Percentiles rank a stretch among this genome's conserved stretches.
phyloP scores from a whole-genome alignment of 2,888 invertebrate genomes.

The Oxytorus armatus region DNA sequence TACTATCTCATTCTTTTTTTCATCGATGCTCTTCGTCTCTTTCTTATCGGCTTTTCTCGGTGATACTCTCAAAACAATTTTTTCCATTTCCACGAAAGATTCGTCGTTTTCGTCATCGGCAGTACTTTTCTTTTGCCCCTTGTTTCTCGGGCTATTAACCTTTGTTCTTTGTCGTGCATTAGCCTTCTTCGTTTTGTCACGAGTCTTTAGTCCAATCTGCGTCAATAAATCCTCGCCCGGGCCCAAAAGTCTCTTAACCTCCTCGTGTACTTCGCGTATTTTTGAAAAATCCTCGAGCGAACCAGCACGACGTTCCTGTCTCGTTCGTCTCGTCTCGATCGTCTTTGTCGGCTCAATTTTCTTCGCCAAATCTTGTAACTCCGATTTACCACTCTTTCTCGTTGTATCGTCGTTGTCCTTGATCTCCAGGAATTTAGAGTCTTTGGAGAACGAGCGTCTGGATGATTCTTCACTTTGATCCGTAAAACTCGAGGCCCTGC shows the following conservation, averaged over 20 bases:
- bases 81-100: slow-evolving; percentile 32
- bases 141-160: slow-evolving; percentile 38
- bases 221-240: slow-evolving; percentile 71
- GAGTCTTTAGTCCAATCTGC: slow-evolving; percentile 69
- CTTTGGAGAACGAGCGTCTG: slow-evolving; percentile 58
- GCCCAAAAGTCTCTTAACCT: slow-evolving; percentile 75
- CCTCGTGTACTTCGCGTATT: slow-evolving; percentile 70
- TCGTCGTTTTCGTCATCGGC: slow-evolving; percentile 14
- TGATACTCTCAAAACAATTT: slow-evolving; percentile 73
- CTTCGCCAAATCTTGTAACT: slow-evolving; percentile 33
- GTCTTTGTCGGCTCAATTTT: slow-evolving; percentile 48
- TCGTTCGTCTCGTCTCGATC: slow-evolving; percentile 61
- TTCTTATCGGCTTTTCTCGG: slow-evolving; percentile 74
- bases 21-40: slow-evolving; percentile 8
- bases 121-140: slow-evolving; percentile 30
- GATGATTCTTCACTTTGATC: slow-evolving; percentile 53
- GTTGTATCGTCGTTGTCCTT: slow-evolving; percentile 33
- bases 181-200: slow-evolving; percentile 49
- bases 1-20: slow-evolving; percentile 35
- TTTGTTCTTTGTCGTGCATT: slow-evolving; percentile 23
- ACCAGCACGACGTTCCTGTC: slow-evolving; percentile 65
- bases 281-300: slow-evolving; percentile 67
- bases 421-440: slow-evolving; percentile 36
- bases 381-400: slow-evolving; percentile 60
- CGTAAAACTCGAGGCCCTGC: slow-evolving; percentile 54